A percentile compares a stretch with the other conserved stretches of the same genome.
phyloP scores from a whole-genome alignment of 2,888 invertebrate species.

The Melanostoma mellinum region DNA sequence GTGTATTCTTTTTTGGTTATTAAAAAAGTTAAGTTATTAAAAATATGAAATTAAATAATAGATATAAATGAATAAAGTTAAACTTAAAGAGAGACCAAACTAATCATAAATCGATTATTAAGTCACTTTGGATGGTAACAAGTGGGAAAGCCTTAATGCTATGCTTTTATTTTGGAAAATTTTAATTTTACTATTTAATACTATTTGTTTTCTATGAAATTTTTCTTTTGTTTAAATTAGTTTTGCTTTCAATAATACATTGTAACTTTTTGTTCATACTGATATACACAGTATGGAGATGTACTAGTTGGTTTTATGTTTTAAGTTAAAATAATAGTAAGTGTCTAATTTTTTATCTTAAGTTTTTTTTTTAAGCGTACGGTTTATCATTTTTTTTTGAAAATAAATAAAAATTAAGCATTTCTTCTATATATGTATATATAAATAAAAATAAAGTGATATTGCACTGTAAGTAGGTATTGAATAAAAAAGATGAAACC shows the following conservation, averaged over 20 bases:
- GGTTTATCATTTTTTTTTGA: slow-evolving; percentile 45
- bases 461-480: slow-evolving; percentile 67
- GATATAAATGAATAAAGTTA: slow-evolving; percentile 10
- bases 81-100: slow-evolving; percentile 30
- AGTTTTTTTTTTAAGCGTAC: slow-evolving; percentile 63
- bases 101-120: slow-evolving; percentile 47
- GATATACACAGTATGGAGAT: slow-evolving; percentile 45
- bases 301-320: slow-evolving; percentile 29
- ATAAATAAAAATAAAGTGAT: slow-evolving; percentile 46
- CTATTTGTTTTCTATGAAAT: slow-evolving; percentile 44
- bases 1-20: slow-evolving; percentile 31
- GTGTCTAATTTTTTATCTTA: slow-evolving; percentile 43
- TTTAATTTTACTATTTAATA: slow-evolving; percentile 47
- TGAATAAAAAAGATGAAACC: slow-evolving; percentile 69
- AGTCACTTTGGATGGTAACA: slow-evolving; percentile 68
- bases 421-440: slow-evolving; percentile 32
- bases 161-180: slow-evolving; percentile 26
- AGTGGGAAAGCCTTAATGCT: slow-evolving; percentile 54
- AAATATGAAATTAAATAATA: neutral
- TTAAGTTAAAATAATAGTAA: slow-evolving; percentile 49
- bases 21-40: slow-evolving; percentile 24
- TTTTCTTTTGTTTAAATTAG: slow-evolving; percentile 17
- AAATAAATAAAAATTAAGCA: slow-evolving; percentile 52
- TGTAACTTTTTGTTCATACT: slow-evolving; percentile 26
- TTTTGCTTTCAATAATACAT: slow-evolving; percentile 31